These are phyloP conservation scores for Eriosoma lanigerum DNA, from an alignment of 1,140 invertebrate species.

Conservation along the genomic window DNA sequence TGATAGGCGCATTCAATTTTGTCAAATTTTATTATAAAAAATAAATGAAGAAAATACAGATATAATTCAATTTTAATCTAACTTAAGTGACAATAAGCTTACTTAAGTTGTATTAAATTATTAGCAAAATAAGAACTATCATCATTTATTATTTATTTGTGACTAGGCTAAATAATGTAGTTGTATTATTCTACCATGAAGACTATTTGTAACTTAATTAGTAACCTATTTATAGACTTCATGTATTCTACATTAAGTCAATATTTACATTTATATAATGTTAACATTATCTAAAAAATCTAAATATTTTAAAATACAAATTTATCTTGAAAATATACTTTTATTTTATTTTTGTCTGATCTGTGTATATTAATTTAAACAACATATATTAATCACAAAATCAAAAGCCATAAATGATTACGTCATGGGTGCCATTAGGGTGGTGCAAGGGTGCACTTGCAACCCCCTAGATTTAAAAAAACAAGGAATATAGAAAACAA, in stretches of 20 bases:
- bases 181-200: too few relatives aligned
- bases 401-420: too few relatives aligned
- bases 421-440: too few relatives aligned
- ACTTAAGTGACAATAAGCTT: conserved; percentile 35
- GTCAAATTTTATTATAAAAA: conserved; percentile 11
- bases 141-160: conserved; percentile 22
- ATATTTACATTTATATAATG: conserved; percentile 18
- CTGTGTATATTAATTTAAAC: too few relatives aligned
- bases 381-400: too few relatives aligned
- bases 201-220: too few relatives aligned
- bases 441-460: background rate
- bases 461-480: too few relatives aligned
- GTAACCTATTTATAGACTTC: background rate
- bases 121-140: background rate
- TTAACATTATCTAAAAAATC: conserved; percentile 23
- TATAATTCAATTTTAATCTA: background rate
- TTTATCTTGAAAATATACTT: conserved; percentile 21
- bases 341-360: too few relatives aligned
- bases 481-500: too few relatives aligned
- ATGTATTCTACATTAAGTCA: conserved; percentile 20
- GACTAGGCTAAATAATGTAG: conserved; percentile 7
- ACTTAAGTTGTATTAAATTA: background rate
- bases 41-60: background rate
- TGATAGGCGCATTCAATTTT: conserved; percentile 22
- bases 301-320: conserved; percentile 26